A percentile compares a stretch with the other conserved stretches of the same genome.
These are phyloP conservation scores for Melanchra persicariae DNA, from an alignment of 2,888 invertebrate species.

Conservation along the genomic window DNA sequence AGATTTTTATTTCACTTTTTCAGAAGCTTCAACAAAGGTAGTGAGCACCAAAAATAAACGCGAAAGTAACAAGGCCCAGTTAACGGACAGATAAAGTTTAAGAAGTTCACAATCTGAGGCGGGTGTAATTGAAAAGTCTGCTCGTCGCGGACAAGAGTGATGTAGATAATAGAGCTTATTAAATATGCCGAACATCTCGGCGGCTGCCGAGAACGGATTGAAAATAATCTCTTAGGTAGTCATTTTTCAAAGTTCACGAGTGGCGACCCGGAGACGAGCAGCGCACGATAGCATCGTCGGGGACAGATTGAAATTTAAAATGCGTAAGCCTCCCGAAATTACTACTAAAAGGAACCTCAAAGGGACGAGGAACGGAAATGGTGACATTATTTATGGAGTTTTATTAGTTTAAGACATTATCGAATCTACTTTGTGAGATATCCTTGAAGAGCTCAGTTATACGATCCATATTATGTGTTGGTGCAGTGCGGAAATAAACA, in stretches of 20 bases:
- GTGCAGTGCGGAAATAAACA: background rate
- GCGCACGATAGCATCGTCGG: slow-evolving; percentile 78
- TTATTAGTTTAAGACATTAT: slow-evolving; percentile 58
- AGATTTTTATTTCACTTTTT: slow-evolving; percentile 44
- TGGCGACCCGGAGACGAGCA: slow-evolving; percentile 69
- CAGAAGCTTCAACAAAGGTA: slow-evolving; percentile 1
- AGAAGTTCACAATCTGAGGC: slow-evolving; percentile 72
- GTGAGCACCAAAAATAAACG: slow-evolving; percentile 2
- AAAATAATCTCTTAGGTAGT: slow-evolving; percentile 83
- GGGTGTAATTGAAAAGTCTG: slow-evolving; percentile 83
- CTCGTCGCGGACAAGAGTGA: slow-evolving; percentile 74
- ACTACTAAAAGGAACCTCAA: slow-evolving; percentile 69
- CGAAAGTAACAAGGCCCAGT: slow-evolving; percentile 23
- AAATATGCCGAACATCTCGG: slow-evolving; percentile 84
- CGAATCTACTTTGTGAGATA: slow-evolving; percentile 42
- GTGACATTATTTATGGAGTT: slow-evolving; percentile 65
- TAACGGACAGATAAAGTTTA: slow-evolving; percentile 49
- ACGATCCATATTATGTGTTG: slow-evolving; percentile 21
- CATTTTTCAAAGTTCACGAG: slow-evolving; percentile 80
- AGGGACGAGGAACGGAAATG: slow-evolving; percentile 70
- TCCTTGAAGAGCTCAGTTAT: background rate
- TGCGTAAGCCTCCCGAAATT: slow-evolving; percentile 77
- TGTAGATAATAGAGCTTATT: slow-evolving; percentile 85
- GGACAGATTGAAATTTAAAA: slow-evolving; percentile 80
- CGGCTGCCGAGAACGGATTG: slow-evolving; percentile 80